Conservation (phyloP, 1,140 invertebrate species). For the Uloborus diversus region DNA sequence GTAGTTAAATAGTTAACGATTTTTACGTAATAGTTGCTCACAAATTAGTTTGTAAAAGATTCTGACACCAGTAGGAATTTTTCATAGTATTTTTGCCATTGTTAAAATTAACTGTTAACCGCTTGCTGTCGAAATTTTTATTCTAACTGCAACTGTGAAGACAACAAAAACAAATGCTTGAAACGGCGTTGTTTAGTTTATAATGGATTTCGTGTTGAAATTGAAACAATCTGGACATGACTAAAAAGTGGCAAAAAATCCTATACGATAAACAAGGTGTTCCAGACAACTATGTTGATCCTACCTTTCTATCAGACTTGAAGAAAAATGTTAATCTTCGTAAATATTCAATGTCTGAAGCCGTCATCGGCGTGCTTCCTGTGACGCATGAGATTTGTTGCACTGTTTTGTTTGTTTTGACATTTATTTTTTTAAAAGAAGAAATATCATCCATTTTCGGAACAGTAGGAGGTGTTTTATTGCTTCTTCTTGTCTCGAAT, state of each 20-base stretch:
- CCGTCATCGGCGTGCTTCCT: constrained; percentile 76
- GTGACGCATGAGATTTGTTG: constrained; percentile 79
- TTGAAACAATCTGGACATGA: too few species aligned
- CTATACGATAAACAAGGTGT: constrained; percentile 86
- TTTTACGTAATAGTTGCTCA: too few species aligned
- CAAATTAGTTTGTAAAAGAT: too few species aligned
- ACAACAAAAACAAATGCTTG: too few species aligned
- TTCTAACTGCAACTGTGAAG: too few species aligned
- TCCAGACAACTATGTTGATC: constrained; percentile 92
- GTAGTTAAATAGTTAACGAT: too few species aligned
- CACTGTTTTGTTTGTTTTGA: constrained; percentile 77
- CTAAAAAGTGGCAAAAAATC: constrained; percentile 80
- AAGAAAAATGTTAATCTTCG: constrained; percentile 83
- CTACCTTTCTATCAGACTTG: constrained; percentile 83
- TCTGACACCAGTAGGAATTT: too few species aligned
- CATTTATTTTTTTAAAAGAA: constrained; percentile 78
- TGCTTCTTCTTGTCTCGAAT: constrained; percentile 64
- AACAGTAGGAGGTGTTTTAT: constrained; percentile 67
- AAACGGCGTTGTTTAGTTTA: too few species aligned
- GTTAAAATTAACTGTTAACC: too few species aligned
- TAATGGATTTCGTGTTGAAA: too few species aligned
- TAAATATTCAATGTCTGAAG: constrained; percentile 74
- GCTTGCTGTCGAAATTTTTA: too few species aligned
- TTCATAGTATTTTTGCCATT: too few species aligned
- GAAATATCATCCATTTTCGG: constrained; percentile 72